phyloP scores from a whole-genome alignment of 2,113 vertebrate species.

The Podarcis cretensis region DNA sequence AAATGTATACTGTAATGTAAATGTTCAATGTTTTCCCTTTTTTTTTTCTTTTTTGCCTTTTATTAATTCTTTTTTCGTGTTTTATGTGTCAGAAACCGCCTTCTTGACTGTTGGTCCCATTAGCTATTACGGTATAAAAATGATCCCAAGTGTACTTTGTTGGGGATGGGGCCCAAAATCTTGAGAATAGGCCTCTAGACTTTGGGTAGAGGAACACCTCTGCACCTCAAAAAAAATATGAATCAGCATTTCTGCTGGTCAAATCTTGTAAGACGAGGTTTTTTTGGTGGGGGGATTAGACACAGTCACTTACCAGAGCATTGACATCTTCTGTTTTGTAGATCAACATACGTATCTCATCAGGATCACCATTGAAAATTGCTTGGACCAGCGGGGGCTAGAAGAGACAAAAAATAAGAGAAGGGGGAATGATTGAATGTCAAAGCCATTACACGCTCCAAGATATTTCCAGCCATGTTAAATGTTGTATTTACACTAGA shows the following conservation, averaged over 20 bases:
- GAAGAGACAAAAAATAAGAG: slow-evolving; percentile 43
- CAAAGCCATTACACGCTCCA: neutral
- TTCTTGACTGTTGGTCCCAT: too few relatives aligned
- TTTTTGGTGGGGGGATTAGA: neutral
- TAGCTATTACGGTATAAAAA: neutral
- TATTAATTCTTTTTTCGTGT: too few relatives aligned
- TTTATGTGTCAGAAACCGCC: too few relatives aligned
- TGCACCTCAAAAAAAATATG: neutral
- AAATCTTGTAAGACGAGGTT: neutral
- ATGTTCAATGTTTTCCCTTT: too few relatives aligned
- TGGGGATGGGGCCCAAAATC: neutral
- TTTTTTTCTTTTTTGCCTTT: too few relatives aligned
- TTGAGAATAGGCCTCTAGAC: neutral
- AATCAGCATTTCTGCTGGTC: neutral
- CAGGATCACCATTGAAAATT: slow-evolving; percentile 94
- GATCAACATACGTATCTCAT: slow-evolving; percentile 95
- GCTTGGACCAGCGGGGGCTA: slow-evolving; percentile 97
- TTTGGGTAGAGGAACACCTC: too few relatives aligned
- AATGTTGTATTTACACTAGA: neutral
- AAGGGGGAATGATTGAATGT: neutral
- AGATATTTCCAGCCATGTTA: neutral
- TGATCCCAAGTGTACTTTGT: neutral
- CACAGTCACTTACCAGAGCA: slow-evolving; percentile 83
- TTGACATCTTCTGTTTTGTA: slow-evolving; percentile 98
- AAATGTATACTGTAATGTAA: too few relatives aligned